A percentile compares a stretch with the other conserved stretches of the same genome.
Evolutionary conservation across 2,888 invertebrate genomes (phyloP).

Genomic region (Drosophila imparisetae): DNA sequence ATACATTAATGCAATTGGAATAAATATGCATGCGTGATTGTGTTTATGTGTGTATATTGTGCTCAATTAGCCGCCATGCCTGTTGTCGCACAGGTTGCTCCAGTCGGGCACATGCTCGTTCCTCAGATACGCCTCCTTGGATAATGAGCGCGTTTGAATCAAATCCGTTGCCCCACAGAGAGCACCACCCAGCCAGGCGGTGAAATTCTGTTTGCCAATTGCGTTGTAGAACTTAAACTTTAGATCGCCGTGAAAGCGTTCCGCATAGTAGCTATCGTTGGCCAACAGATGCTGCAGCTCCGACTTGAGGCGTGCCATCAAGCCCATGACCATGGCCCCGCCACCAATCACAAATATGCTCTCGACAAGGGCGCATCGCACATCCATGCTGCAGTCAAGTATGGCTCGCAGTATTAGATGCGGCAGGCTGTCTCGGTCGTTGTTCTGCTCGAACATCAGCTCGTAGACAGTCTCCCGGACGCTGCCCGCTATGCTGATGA

Average conservation of each 20-base stretch:
- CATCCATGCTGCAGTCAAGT: slow-evolving; percentile 92
- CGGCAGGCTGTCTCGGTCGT: slow-evolving; percentile 92
- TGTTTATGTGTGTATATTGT: slow-evolving; percentile 2
- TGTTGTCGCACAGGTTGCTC: slow-evolving; percentile 86
- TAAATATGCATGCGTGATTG: slow-evolving; percentile 23
- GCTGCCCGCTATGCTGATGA: slow-evolving; percentile 88
- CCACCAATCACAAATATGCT: slow-evolving; percentile 96
- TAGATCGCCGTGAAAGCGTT: slow-evolving; percentile 85
- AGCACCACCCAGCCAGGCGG: slow-evolving; percentile 94
- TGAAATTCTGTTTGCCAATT: slow-evolving; percentile 92
- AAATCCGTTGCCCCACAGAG: slow-evolving; percentile 92
- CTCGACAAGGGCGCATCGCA: slow-evolving; percentile 90
- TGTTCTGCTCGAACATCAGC: slow-evolving; percentile 93
- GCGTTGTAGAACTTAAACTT: slow-evolving; percentile 92
- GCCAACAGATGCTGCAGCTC: slow-evolving; percentile 90
- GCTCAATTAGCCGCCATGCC: slow-evolving; percentile 64
- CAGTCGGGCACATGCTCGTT: slow-evolving; percentile 92
- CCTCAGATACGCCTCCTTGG: slow-evolving; percentile 90
- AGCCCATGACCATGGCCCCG: slow-evolving; percentile 92
- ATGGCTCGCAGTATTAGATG: slow-evolving; percentile 94
- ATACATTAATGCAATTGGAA: slow-evolving; percentile 21
- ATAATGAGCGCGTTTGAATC: slow-evolving; percentile 88
- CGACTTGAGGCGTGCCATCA: slow-evolving; percentile 90
- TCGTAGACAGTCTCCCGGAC: slow-evolving; percentile 93
- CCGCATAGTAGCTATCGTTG: slow-evolving; percentile 87